These are phyloP conservation scores for Bubo blakistoni DNA, from an alignment of 2,113 vertebrate genomes.

Conservation along the genomic window DNA sequence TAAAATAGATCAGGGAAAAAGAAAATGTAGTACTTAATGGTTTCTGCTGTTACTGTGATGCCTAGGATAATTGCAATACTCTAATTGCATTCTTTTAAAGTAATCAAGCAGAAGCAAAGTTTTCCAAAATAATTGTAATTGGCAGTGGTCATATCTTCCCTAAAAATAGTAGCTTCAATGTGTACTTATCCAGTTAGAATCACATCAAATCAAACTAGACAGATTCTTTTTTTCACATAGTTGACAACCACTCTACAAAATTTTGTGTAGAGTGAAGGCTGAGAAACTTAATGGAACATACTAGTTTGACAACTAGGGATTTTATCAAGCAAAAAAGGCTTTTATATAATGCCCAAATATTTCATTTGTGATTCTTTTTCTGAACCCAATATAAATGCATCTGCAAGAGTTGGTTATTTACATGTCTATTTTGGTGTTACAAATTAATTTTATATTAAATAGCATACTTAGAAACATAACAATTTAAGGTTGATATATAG, in stretches of 20 bases:
- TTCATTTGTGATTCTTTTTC: background rate
- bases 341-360: background rate
- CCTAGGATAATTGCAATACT: background rate
- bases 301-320: background rate
- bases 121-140: background rate
- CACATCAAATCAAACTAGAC: background rate
- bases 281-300: background rate
- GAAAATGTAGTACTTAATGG: background rate
- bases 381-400: background rate
- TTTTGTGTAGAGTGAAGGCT: background rate
- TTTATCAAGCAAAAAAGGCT: background rate
- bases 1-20: background rate
- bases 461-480: background rate
- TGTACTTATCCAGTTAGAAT: background rate
- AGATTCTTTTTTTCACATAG: background rate
- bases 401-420: background rate
- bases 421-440: background rate
- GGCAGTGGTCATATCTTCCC: fast-evolving
- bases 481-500: background rate
- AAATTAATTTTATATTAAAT: background rate
- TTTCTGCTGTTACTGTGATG: background rate
- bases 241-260: background rate
- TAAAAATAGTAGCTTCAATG: background rate
- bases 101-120: background rate
- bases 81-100: background rate